phyloP scores from a whole-genome alignment of 2,888 invertebrate species.

The Drosophila nr. fundita region DNA sequence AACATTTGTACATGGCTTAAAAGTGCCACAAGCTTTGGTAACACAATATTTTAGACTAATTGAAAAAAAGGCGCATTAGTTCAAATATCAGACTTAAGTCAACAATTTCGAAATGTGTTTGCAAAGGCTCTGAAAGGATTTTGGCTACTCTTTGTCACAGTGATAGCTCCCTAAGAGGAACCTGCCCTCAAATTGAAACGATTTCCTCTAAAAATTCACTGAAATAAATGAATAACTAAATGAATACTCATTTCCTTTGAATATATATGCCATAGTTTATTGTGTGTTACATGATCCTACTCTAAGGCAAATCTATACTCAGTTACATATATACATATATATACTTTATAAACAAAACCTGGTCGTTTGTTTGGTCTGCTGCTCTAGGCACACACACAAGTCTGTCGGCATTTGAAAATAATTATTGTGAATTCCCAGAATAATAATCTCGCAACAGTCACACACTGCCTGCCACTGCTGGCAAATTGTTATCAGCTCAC shows the following conservation, averaged over 20 bases:
- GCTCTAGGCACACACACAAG: not conserved
- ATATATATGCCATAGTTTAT: not conserved
- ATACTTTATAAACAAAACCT: not conserved
- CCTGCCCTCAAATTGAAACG: not conserved
- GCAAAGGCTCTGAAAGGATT: constrained; percentile 7
- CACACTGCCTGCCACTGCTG: not conserved
- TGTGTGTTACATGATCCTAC: not conserved
- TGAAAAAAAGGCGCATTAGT: constrained; percentile 22
- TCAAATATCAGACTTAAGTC: constrained; percentile 51
- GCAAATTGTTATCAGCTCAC: constrained; percentile 31
- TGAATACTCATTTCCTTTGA: not conserved
- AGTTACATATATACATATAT: not conserved
- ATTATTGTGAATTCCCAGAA: constrained; percentile 54
- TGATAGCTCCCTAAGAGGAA: not conserved
- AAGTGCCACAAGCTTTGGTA: constrained; percentile 9
- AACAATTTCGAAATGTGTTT: constrained; percentile 20
- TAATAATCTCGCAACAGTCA: not conserved
- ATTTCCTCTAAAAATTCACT: not conserved
- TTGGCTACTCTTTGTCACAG: not conserved
- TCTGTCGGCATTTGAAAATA: constrained; percentile 9
- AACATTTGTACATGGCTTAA: not conserved
- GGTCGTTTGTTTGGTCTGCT: not conserved
- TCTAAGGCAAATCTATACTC: not conserved
- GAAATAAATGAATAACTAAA: not conserved
- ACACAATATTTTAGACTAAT: constrained; percentile 32